These are phyloP conservation scores for Hyalella azteca DNA, from an alignment of 2,888 invertebrate species.

Conservation along the genomic window DNA sequence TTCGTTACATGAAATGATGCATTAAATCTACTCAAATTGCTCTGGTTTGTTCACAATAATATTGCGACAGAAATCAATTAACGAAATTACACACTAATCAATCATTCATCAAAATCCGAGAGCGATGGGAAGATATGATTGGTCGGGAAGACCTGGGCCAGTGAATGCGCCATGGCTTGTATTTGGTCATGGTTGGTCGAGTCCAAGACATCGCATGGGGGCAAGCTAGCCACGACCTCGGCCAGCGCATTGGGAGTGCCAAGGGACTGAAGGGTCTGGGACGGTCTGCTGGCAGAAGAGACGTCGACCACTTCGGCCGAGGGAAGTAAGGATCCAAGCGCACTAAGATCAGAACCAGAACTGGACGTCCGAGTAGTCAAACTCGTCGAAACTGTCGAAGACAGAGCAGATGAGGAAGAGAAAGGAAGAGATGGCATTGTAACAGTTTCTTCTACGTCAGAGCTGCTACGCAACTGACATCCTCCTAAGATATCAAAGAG, in stretches of 20 bases:
- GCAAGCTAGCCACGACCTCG: constrained; percentile 11
- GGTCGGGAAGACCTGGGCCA: constrained; percentile 53
- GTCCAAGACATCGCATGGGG: constrained; percentile 12
- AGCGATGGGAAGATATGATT: constrained; percentile 28
- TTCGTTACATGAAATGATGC: no score
- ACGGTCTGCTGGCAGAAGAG: constrained; percentile 20
- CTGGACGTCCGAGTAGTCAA: neutral
- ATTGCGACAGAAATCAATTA: no score
- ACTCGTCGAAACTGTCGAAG: neutral
- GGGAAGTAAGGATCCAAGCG: constrained; percentile 11
- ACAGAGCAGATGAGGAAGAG: neutral
- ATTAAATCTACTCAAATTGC: no score
- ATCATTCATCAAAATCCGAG: constrained; percentile 12
- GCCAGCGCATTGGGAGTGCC: neutral
- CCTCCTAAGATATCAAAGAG: neutral
- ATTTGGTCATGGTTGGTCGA: constrained; percentile 51
- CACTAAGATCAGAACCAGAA: neutral
- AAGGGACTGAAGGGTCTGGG: neutral
- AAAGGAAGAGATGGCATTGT: neutral
- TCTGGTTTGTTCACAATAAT: no score
- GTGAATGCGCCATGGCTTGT: constrained; percentile 54
- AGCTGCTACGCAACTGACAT: neutral
- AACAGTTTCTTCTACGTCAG: neutral
- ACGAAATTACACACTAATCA: no score
- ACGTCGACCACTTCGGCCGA: neutral